Evolutionary conservation across 2,113 vertebrate genomes (phyloP).

Genomic region (Chaetodon trifascialis): DNA sequence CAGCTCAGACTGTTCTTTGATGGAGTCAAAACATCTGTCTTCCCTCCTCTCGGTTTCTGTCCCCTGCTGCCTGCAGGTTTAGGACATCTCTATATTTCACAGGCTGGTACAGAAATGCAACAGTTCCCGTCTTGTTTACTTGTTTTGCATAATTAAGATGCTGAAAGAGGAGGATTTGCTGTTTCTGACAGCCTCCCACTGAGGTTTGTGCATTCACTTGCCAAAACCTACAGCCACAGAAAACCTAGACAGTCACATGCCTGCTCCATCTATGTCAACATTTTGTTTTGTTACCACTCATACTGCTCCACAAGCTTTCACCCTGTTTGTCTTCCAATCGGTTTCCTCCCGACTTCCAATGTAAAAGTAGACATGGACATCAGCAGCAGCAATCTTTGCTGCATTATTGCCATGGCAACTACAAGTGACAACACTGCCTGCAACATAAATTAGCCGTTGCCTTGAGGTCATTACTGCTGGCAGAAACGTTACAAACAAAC

Average conservation of each 20-base stretch:
- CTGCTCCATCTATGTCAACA: neutral
- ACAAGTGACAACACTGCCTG: neutral
- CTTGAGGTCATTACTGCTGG: neutral
- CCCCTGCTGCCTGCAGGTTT: neutral
- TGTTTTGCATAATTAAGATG: constrained; percentile 58
- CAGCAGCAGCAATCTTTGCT: neutral
- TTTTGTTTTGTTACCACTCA: no score
- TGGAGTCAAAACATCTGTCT: constrained; percentile 9
- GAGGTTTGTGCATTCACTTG: constrained; percentile 6
- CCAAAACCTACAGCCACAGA: neutral
- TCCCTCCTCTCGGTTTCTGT: constrained; percentile 2
- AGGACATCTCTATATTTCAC: constrained; percentile 11
- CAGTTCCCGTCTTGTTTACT: constrained; percentile 41
- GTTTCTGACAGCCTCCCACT: constrained; percentile 16
- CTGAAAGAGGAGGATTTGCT: neutral
- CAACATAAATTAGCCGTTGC: neutral
- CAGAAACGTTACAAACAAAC: neutral
- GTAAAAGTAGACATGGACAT: no score
- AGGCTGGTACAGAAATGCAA: constrained; percentile 29
- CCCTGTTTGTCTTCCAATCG: neutral
- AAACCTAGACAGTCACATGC: neutral
- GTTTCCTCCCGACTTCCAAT: neutral
- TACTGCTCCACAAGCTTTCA: neutral
- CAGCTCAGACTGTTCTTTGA: constrained; percentile 25
- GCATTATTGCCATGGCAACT: constrained; percentile 10